Evolutionary conservation across 2,888 invertebrate species (phyloP).

Genomic region (Torymus texanus): DNA sequence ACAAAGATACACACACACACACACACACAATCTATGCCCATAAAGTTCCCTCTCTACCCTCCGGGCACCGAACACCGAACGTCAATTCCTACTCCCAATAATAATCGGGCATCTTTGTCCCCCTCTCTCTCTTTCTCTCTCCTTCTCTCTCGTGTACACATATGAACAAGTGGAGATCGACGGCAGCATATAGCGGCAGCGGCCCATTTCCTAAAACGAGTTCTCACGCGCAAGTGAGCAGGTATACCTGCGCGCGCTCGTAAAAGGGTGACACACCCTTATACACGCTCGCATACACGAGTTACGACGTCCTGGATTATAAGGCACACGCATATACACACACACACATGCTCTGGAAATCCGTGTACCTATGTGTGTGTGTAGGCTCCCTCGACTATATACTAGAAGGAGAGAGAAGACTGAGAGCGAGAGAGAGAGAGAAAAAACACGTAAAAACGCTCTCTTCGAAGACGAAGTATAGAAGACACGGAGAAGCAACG

Average conservation of each 20-base stretch:
- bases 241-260: not conserved
- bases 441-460: constrained; percentile 31
- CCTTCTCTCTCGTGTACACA: not conserved
- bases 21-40: not conserved
- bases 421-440: constrained; percentile 44
- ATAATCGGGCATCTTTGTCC: constrained; percentile 25
- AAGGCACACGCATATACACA: constrained; percentile 42
- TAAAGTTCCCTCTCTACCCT: not conserved
- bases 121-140: not conserved
- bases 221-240: constrained; percentile 65
- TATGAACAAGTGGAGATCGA: constrained; percentile 35
- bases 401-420: constrained; percentile 58
- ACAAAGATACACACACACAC: no score
- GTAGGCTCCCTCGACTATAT: constrained; percentile 31
- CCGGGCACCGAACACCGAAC: constrained; percentile 14
- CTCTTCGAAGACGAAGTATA: constrained; percentile 9
- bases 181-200: not conserved
- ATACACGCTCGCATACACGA: constrained; percentile 37
- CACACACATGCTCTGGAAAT: constrained; percentile 16
- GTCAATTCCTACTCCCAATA: constrained; percentile 24
- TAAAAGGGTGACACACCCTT: constrained; percentile 56
- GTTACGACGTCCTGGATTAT: constrained; percentile 59
- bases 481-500: constrained; percentile 14
- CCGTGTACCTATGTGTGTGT: not conserved
- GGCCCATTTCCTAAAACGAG: constrained; percentile 57